Evolutionary conservation across 1,140 invertebrate species (phyloP), one percentile per base, ranked within the genome.

Genomic region (Drosophila gunungcola): DNA sequence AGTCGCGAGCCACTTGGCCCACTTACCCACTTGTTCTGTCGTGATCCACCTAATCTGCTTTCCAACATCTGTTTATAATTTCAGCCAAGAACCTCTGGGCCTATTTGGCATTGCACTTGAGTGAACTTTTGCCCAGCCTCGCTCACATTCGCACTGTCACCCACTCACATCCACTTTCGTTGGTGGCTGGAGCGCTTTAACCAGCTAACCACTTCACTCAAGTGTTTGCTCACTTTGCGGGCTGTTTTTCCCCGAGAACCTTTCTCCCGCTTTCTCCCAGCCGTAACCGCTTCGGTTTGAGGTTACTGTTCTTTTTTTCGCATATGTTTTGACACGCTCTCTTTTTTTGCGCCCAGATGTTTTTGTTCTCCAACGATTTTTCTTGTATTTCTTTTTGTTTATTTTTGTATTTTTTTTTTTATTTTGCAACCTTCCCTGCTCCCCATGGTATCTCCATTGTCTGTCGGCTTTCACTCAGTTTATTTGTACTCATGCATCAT

Each of bases 161-260:
- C 62, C 48, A 53, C 63, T 73, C 34, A 38, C 16, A 10, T 38
- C 12, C 49, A 41, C 41, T 43, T 38, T 49, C 46, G 29, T 52
- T 58, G 54, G 42, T 32, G 65, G 29, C 39, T 21, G 53, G 53
- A 64, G 46, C 41, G 68, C 61, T 74, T 85, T 81, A 85, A 85
- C 78, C 82, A 85, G 82, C 72, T 57, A 79, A 68, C 65, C 79
- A 86, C 82, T 86, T 88, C 75, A 73, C 75, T 82, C 75, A 79
- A 86, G 82, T 88, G 82, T 86, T 86, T 86, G 82, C 79, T 86
- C 82, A 88, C 82, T 86, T 86, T 88, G 79, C 72, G 83, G 83
- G 72, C 65, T 57, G 46, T 51, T 69, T 77, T 63, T 63, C 60
- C 43, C 9, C 48, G 9, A 10, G 7, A 32, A 32, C 46, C 46